phyloP scores from a whole-genome alignment of 2,797 vertebrate species.

The Zenarchopterus dispar region DNA sequence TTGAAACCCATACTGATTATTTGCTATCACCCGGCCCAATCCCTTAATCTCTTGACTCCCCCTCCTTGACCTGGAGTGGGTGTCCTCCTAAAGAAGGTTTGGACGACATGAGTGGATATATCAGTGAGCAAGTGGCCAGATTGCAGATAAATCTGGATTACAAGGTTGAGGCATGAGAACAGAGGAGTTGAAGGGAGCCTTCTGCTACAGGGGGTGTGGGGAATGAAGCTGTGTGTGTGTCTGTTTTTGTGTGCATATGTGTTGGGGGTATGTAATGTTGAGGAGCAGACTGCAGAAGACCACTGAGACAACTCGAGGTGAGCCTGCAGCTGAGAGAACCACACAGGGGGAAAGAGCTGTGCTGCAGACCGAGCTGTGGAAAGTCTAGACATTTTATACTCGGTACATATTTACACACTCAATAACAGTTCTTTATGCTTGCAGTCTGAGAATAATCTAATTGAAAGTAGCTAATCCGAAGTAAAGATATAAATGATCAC shows the following conservation, averaged over 20 bases:
- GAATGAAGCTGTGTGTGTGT: constrained; percentile 14
- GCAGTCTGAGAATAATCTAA: constrained; percentile 14
- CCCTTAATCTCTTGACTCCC: constrained; percentile 41
- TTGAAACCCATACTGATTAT: too few species aligned
- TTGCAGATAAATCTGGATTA: constrained; percentile 69
- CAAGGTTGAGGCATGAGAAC: constrained; percentile 34
- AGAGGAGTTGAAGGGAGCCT: constrained; percentile 53
- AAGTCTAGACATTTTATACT: constrained; percentile 16
- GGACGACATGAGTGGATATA: constrained; percentile 9
- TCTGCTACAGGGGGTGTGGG: constrained; percentile 55
- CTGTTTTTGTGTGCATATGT: constrained; percentile 17
- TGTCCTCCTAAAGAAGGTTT: constrained; percentile 15
- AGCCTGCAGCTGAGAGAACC: constrained; percentile 36
- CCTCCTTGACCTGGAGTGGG: constrained; percentile 7
- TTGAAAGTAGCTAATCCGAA: constrained; percentile 31
- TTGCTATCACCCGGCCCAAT: not conserved
- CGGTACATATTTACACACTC: constrained; percentile 5
- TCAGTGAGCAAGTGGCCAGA: constrained; percentile 47
- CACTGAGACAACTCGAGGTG: constrained; percentile 30
- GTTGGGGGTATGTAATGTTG: constrained; percentile 8
- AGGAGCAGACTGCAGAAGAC: constrained; percentile 44
- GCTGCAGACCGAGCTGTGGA: constrained; percentile 25
- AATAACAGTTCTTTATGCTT: constrained; percentile 11
- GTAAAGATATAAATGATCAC: constrained; percentile 10
- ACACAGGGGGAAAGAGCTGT: constrained; percentile 36